phyloP scores from a whole-genome alignment of 2,113 vertebrate species.

The Orthonyx spaldingii region DNA sequence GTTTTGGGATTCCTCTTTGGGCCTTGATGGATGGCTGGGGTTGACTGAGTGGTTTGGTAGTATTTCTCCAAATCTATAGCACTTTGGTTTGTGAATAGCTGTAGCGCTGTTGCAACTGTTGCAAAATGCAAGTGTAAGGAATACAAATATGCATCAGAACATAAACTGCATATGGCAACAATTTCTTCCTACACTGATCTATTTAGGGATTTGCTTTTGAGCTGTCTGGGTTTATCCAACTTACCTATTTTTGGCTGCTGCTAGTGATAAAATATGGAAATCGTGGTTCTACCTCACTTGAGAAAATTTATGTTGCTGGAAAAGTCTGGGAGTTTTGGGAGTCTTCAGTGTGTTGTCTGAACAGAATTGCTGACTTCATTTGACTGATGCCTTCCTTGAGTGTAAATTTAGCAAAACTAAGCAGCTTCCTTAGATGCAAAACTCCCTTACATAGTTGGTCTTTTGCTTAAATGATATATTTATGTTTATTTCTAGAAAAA shows the following conservation, averaged over 20 bases:
- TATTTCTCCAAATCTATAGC: not conserved
- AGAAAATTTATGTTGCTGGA: not conserved
- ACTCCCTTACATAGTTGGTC: not conserved
- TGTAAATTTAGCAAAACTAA: not conserved
- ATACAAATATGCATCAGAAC: not conserved
- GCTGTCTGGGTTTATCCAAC: not conserved
- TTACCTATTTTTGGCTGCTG: not conserved
- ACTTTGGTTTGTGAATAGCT: not conserved
- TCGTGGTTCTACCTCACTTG: not conserved
- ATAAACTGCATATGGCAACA: not conserved
- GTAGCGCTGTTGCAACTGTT: not conserved
- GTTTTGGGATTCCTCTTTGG: not conserved
- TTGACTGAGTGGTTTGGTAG: not conserved
- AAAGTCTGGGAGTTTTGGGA: not conserved
- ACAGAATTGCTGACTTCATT: not conserved
- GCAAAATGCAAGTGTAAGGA: not conserved
- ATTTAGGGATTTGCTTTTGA: not conserved
- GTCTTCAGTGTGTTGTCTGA: not conserved
- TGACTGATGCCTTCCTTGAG: not conserved
- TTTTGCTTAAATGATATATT: not conserved
- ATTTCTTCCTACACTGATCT: not conserved
- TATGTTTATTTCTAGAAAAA: constrained; percentile 72
- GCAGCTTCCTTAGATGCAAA: not conserved
- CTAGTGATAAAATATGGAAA: not conserved
- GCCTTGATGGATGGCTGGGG: not conserved